These are phyloP conservation scores for Stigmatopora argus DNA, from an alignment of 2,113 vertebrate species.

Conservation along the genomic window DNA sequence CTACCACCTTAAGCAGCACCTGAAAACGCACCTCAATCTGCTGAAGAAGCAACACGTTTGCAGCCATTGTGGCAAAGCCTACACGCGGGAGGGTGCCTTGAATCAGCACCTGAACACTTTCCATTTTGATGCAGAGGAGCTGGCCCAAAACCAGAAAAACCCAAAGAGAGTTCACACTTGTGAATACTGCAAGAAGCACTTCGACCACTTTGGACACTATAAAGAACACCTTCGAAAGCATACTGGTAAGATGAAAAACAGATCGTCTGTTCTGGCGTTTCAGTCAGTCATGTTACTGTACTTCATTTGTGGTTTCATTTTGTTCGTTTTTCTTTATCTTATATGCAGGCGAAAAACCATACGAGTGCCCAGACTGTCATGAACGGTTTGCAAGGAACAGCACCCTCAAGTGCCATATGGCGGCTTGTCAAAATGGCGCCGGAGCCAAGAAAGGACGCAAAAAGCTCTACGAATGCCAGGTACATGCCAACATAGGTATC, in stretches of 20 bases:
- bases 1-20: slow-evolving; percentile 98
- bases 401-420: slow-evolving; percentile 94
- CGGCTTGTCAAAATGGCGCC: slow-evolving; percentile 89
- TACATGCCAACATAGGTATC: slow-evolving; percentile 42
- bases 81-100: slow-evolving; percentile 92
- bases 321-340: slow-evolving; percentile 15
- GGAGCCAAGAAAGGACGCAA: slow-evolving; percentile 97
- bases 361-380: slow-evolving; percentile 95
- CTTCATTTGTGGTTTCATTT: no score
- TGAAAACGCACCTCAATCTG: slow-evolving; percentile 80
- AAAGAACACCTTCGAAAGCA: slow-evolving; percentile 97
- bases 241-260: slow-evolving; percentile 71
- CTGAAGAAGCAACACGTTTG: slow-evolving; percentile 84
- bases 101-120: slow-evolving; percentile 89
- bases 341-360: slow-evolving; percentile 91
- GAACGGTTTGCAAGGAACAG: slow-evolving; percentile 95
- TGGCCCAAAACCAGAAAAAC: slow-evolving; percentile 80
- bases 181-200: slow-evolving; percentile 94
- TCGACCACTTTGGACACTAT: slow-evolving; percentile 97
- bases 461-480: slow-evolving; percentile 98
- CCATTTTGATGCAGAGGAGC: slow-evolving; percentile 85
- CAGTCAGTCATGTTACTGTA: not conserved
- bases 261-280: not conserved
- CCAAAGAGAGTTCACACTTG: slow-evolving; percentile 94
- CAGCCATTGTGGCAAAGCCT: slow-evolving; percentile 88